These are phyloP conservation scores for Cyaniris semiargus DNA, from an alignment of 2,888 invertebrate genomes.

Conservation along the genomic window DNA sequence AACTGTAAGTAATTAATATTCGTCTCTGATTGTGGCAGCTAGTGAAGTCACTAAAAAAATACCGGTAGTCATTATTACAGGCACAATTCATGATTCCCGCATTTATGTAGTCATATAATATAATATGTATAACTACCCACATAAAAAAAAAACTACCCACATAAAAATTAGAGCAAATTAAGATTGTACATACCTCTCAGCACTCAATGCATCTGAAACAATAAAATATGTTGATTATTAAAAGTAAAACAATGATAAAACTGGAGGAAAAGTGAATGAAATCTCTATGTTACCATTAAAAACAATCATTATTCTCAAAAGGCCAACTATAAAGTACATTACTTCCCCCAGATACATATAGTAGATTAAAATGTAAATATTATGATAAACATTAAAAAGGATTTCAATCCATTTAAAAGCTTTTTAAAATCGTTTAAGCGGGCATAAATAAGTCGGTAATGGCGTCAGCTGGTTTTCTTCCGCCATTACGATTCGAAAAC, in stretches of 20 bases:
- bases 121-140: too few relatives aligned
- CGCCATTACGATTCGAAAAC: constrained; percentile 32
- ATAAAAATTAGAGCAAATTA: too few relatives aligned
- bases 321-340: not conserved
- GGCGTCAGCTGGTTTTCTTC: constrained; percentile 30
- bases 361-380: constrained; percentile 21
- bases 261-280: not conserved
- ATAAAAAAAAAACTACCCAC: too few relatives aligned
- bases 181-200: not conserved
- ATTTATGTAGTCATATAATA: too few relatives aligned
- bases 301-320: not conserved
- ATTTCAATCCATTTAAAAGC: constrained; percentile 32
- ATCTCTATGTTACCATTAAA: not conserved
- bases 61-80: too few relatives aligned
- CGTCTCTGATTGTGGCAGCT: too few relatives aligned
- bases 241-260: not conserved
- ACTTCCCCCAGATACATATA: not conserved
- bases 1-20: too few relatives aligned
- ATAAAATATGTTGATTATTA: not conserved
- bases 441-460: constrained; percentile 35
- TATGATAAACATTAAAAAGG: constrained; percentile 30
- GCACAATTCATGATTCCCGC: too few relatives aligned
- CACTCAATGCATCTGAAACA: constrained; percentile 16
- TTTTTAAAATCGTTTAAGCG: constrained; percentile 37
- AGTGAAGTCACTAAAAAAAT: too few relatives aligned